These are phyloP conservation scores for Carollia perspicillata DNA, from an alignment of 2,113 vertebrate species.

Conservation along the genomic window DNA sequence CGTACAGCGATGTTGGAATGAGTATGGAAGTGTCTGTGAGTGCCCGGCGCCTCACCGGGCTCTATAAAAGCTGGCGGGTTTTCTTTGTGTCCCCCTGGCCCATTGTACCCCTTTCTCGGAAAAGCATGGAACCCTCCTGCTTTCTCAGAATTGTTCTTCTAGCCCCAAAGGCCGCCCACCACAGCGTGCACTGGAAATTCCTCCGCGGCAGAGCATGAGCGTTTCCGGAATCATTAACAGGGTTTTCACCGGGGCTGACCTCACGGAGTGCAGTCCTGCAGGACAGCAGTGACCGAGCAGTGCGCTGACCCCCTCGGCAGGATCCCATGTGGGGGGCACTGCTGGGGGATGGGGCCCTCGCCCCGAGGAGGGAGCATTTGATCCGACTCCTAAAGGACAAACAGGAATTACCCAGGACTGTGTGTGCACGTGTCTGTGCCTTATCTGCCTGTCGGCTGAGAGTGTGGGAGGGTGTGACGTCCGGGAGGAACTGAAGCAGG, in stretches of 20 bases:
- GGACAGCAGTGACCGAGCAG: rapidly evolving
- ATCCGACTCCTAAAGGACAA: not conserved
- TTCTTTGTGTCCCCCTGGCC: not conserved
- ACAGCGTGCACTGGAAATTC: not conserved
- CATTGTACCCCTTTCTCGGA: not conserved
- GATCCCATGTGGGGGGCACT: not conserved
- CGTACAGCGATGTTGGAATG: not conserved
- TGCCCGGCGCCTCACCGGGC: not conserved
- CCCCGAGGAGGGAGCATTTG: not conserved
- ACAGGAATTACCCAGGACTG: not conserved
- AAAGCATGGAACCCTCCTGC: not conserved
- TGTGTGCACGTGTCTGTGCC: not conserved
- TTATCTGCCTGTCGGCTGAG: too few species aligned
- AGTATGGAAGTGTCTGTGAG: not conserved
- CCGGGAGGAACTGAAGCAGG: not conserved
- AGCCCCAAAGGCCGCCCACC: not conserved
- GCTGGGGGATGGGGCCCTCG: too few species aligned
- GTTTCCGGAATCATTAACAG: not conserved
- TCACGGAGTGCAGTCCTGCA: not conserved
- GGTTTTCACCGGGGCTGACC: not conserved
- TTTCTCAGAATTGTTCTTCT: not conserved
- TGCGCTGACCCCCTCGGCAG: not conserved
- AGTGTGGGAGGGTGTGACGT: not conserved
- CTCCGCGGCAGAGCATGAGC: not conserved
- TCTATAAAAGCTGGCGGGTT: rapidly evolving